Base-by-base conservation (phyloP, 1,140 invertebrate genomes). In the Sinella curviseta region DNA sequence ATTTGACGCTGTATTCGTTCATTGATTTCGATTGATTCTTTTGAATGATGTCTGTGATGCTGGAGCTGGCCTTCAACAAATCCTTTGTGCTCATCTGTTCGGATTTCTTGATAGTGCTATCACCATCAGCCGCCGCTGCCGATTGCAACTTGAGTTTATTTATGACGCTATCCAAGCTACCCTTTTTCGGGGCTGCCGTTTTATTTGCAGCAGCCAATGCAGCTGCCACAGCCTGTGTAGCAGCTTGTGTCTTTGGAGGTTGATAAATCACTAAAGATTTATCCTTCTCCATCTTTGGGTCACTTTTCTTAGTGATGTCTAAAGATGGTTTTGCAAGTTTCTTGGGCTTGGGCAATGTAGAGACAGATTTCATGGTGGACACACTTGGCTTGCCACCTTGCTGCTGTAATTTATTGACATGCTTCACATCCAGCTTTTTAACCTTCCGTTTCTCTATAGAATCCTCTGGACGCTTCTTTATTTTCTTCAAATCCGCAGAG, bases 1-100 rank as follows among this genome's bases (percentile, higher is more conserved):
- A 92, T 84, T 95, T 95, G 0, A 95, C 92, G 91, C 94, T 94
- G 83, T 95, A 96, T 83, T 95, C 94, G 0, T 70, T 70, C 26
- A 70, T 24, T 20, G 39, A 8, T 91, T 91, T 0, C 89, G 87
- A 85, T 28, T 35, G 57, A 74, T 26, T 67, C 67, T 57, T 67
- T 30, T 70, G 65, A 70, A 70, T 70, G 31, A 70, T 70, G 24
- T 70, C 65, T 0, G 82, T 83, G 34, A 82, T 79, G 1, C 57
- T 67, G n/a, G 77, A 74, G 12, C 76, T 78, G 0, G 78, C 77
- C 31, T 81, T 81, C 16, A 81, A 24, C 34, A 78, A 67, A 55
- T 81, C 83, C 67, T 79, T 26, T 54, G 78, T 80, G 57, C 77
- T 73, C 54, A 76, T 74, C 1, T 80, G 77, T 70, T 82, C 77